Conservation (phyloP, 2,797 vertebrate species). For the Anguilla marmorata region DNA sequence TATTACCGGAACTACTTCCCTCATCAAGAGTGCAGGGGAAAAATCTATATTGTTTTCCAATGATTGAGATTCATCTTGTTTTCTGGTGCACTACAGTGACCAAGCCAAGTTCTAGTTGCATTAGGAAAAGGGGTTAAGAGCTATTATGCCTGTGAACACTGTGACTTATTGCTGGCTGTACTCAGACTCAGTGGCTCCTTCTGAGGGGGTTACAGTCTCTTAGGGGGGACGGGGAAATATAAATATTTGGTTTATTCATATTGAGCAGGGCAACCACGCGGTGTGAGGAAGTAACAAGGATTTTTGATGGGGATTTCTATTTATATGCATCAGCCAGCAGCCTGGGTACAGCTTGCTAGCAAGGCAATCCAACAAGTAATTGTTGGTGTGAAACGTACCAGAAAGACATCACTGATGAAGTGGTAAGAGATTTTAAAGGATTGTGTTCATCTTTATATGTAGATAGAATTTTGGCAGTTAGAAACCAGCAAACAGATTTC, state of each 20-base stretch:
- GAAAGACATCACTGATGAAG: not conserved
- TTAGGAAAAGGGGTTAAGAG: conserved; percentile 63
- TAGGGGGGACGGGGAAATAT: conserved; percentile 59
- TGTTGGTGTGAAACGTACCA: conserved; percentile 15
- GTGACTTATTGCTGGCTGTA: conserved; percentile 48
- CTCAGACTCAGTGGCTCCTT: conserved; percentile 56
- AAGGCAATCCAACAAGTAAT: conserved; percentile 35
- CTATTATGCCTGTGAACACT: conserved; percentile 36
- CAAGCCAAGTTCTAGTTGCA: conserved; percentile 62
- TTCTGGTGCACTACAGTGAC: conserved; percentile 66
- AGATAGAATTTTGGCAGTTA: not conserved
- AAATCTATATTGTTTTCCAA: conserved; percentile 62
- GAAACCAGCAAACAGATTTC: not conserved
- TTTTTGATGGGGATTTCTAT: conserved; percentile 30
- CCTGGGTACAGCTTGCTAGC: conserved; percentile 38
- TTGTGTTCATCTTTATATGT: not conserved
- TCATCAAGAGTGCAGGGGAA: conserved; percentile 27
- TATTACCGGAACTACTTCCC: conserved; percentile 22
- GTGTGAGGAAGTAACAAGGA: conserved; percentile 52
- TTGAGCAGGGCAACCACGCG: conserved; percentile 56
- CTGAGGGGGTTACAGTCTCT: conserved; percentile 42
- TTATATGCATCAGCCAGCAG: conserved; percentile 34
- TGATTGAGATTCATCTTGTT: conserved; percentile 63
- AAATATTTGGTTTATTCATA: conserved; percentile 73
- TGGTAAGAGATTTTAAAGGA: not conserved